Evolutionary conservation across 2,797 vertebrate genomes (phyloP), one percentile per base, ranked within the genome.

Genomic region (Calcarius lapponicus): DNA sequence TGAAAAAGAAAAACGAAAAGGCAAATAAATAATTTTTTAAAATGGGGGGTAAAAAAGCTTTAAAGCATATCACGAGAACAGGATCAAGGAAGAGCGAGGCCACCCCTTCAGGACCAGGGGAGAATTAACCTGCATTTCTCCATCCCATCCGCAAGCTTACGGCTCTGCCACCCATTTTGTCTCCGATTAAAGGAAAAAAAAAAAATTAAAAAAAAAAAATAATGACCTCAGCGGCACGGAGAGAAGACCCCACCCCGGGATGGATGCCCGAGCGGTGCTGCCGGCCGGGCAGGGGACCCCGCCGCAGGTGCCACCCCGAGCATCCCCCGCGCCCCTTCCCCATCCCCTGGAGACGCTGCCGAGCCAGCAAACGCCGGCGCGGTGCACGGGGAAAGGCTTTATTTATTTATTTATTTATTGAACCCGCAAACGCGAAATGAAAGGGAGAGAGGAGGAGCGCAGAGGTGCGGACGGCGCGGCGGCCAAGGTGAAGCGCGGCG

Each of bases 121-220:
- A 81, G 93, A 93, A 94, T 88, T 90, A 95, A 95, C 90, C 94
- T 90, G 94, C 86, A 69, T 75, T 91, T 85, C 93, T 80, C 85
- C 89, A 88, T 67, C 92, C 74, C 85, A 69, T 62, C 7, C 13
- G 38, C 88, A 79, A 76, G 90, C 92, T 65, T 8, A 48, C n/a
- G 16, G 29, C 82, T 81, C 82, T 50, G 83, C 72, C 95, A 80
- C 96, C 95, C 95, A 96, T 97, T 96, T 97, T 94, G 92, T 88
- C 36, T 62, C 84, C 22, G 18, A 70, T 48, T 34, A 47, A 40
- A 36, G 9, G 12, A 1, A 4, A 13, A 1, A 29, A 31, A 40
- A 50, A 22, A 9, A 20, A 48, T 64, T 22, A 34, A 67, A 32
- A 13, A 25, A 45, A 54, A 31, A 47, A n/a, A 32, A n/a, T 1